Base-by-base conservation (phyloP, 2,797 vertebrate genomes). In the Synaphobranchus kaupii region DNA sequence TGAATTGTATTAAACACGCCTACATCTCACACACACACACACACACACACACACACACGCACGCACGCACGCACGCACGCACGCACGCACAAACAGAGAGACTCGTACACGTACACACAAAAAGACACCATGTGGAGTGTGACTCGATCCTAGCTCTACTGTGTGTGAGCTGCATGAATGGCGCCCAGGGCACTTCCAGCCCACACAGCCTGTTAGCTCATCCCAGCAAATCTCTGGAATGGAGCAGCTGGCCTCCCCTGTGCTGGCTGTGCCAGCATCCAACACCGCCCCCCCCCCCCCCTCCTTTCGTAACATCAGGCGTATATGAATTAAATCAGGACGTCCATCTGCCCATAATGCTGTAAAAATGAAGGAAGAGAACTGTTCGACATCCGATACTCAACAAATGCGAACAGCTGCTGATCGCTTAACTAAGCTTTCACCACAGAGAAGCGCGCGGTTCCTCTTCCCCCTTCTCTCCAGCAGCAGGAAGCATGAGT, bases 141-240 rank as follows among this genome's bases (percentile, higher is more conserved):
- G 89, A 89, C 90, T 92, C 60, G n/a, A 39, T 39, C 39, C 89
- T 87, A 87, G 90, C 90, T 91, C 89, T 91, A 87, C 89, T 91
- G 85, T 2, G 0, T 52, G 91, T 13, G 47, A 85, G 84, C 84
- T 13, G 6, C 47, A 48, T n/a, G 60, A 85, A 44, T 48, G 47
- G 22, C 31, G 63, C 39, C 63, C 58, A 1, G 39, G 73, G 84
- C 73, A 71, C 17, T 10, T 78, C 25, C n/a, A 87, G 66, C 90
- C 76, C 34, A 85, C 84, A 87, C 60, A 85, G 83, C 60, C 80
- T 63, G 47, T 58, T 31, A 76, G 90, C 88, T 91, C 90, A 91
- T 91, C 89, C 91, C 90, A 90, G 90, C 90, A 91, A 48, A 92
- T 93, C 89, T 91, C 92, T 89, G 80, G 86, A 87, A 92, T 89